A percentile compares a stretch with the other conserved stretches of the same genome.
These are phyloP conservation scores for Phengaris arion DNA, from an alignment of 2,888 invertebrate species.

Conservation along the genomic window DNA sequence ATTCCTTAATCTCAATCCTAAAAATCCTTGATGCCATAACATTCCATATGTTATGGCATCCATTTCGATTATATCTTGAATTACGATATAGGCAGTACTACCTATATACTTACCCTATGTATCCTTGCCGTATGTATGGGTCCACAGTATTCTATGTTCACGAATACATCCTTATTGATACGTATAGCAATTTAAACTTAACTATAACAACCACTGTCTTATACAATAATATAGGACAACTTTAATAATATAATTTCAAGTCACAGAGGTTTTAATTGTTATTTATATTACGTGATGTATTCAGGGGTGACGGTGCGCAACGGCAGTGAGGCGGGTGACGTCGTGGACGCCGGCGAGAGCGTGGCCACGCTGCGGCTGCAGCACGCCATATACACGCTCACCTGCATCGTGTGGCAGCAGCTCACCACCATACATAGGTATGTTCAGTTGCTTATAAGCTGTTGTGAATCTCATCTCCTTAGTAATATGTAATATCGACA, in stretches of 20 bases:
- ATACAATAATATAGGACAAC: too few relatives aligned
- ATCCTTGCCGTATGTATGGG: too few relatives aligned
- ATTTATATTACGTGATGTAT: background rate
- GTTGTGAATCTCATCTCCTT: background rate
- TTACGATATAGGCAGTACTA: background rate
- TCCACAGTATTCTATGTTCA: too few relatives aligned
- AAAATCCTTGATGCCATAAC: too few relatives aligned
- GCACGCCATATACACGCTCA: constrained; percentile 91
- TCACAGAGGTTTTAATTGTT: too few relatives aligned
- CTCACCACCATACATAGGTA: constrained; percentile 92
- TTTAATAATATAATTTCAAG: too few relatives aligned
- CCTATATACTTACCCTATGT: too few relatives aligned
- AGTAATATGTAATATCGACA: background rate
- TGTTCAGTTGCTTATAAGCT: background rate
- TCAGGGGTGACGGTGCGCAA: constrained; percentile 46
- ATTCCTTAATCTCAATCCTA: too few relatives aligned
- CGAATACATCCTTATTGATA: too few relatives aligned
- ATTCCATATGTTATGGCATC: too few relatives aligned
- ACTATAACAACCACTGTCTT: too few relatives aligned
- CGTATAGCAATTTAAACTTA: too few relatives aligned
- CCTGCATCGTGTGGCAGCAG: constrained; percentile 93
- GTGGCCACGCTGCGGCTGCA: constrained; percentile 90
- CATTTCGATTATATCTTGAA: background rate
- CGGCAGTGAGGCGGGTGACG: constrained; percentile 33
- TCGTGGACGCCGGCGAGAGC: constrained; percentile 41